A percentile compares a stretch with the other conserved stretches of the same genome.
phyloP scores from a whole-genome alignment of 2,113 vertebrate species.

The Aix galericulata region DNA sequence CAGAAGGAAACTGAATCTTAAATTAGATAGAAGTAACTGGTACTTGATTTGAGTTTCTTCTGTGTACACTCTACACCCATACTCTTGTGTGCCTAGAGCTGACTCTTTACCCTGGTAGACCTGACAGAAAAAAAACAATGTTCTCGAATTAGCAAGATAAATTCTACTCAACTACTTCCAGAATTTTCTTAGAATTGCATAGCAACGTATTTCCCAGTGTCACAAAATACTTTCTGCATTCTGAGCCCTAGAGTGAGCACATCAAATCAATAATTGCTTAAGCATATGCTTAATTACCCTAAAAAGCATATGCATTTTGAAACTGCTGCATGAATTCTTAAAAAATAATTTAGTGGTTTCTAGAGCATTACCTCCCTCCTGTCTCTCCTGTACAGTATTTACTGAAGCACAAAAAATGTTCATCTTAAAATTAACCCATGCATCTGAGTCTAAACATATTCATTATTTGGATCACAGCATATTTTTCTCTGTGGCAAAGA shows the following conservation, averaged over 20 bases:
- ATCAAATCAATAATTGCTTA: constrained; percentile 64
- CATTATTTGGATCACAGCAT: background rate
- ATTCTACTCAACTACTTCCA: background rate
- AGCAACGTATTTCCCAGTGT: constrained; percentile 11
- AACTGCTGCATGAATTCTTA: constrained; percentile 20
- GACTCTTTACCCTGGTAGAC: background rate
- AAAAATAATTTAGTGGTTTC: background rate
- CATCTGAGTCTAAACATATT: background rate
- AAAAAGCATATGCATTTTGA: constrained; percentile 24
- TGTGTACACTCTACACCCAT: background rate
- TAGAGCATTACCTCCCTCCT: background rate
- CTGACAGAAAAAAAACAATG: background rate
- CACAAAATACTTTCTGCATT: constrained; percentile 11
- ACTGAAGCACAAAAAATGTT: background rate
- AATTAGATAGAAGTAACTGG: background rate
- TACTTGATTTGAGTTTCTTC: background rate
- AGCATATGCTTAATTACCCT: constrained; percentile 51
- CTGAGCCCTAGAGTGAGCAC: background rate
- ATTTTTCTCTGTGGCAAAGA: background rate
- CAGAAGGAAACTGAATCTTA: background rate
- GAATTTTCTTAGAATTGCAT: background rate
- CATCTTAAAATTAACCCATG: background rate
- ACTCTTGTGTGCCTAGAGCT: background rate
- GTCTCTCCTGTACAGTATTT: background rate
- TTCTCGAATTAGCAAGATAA: background rate